A percentile compares a stretch with the other conserved stretches of the same genome.
phyloP scores from a whole-genome alignment of 2,888 invertebrate species.

The Zootermopsis nevadensis region DNA sequence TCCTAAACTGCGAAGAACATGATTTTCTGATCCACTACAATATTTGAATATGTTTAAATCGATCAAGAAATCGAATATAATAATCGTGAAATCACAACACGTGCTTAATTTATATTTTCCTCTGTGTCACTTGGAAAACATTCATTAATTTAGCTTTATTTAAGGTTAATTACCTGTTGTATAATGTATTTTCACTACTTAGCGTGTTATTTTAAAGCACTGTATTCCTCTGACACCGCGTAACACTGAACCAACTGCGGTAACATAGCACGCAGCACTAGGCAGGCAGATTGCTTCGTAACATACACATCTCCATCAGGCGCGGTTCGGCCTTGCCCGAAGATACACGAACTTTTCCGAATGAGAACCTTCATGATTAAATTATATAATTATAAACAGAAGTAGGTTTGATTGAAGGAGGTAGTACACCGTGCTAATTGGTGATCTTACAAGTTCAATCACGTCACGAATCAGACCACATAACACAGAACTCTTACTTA shows the following conservation, averaged over 20 bases:
- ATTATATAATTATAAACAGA: background rate
- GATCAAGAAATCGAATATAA: too few species aligned
- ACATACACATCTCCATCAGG: background rate
- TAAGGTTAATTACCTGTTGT: background rate
- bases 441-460: too few species aligned
- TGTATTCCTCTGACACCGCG: background rate
- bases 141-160: background rate
- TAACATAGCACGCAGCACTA: background rate
- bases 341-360: background rate
- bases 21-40: too few species aligned
- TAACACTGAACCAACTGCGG: background rate
- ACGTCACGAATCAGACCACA: too few species aligned
- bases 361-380: background rate
- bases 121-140: background rate
- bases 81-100: too few species aligned
- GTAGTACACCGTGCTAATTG: too few species aligned
- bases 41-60: too few species aligned
- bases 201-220: background rate
- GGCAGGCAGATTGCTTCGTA: background rate
- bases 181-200: background rate
- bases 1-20: too few species aligned
- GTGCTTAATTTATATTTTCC: too few species aligned
- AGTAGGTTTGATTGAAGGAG: background rate
- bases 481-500: too few species aligned
- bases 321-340: background rate